Evolutionary conservation across 2,888 invertebrate genomes (phyloP).

Genomic region (Eledone cirrhosa): DNA sequence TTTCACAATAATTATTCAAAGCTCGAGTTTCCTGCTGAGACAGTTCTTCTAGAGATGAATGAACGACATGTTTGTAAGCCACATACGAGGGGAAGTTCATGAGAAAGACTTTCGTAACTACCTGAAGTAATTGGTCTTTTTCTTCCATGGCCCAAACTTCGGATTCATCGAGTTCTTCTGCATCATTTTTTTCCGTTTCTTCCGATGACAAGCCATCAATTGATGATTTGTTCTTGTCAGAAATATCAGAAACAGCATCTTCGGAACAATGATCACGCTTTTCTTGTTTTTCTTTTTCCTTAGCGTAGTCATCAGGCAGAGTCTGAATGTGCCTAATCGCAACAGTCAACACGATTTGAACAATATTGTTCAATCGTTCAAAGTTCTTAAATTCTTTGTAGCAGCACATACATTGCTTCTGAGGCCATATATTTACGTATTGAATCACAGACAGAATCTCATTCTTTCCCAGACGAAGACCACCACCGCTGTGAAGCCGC

Average conservation of each 20-base stretch:
- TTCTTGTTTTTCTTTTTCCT: conserved; percentile 39
- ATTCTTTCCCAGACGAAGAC: conserved; percentile 68
- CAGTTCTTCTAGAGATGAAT: conserved; percentile 82
- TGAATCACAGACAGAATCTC: conserved; percentile 85
- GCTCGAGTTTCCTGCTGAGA: conserved; percentile 84
- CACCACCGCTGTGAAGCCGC: conserved; percentile 53
- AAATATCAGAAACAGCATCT: conserved; percentile 34
- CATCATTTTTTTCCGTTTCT: conserved; percentile 37
- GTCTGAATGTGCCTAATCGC: conserved; percentile 79
- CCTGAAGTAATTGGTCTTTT: conserved; percentile 86
- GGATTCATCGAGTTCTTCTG: conserved; percentile 37
- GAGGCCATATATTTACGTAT: conserved; percentile 89
- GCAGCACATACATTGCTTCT: conserved; percentile 95
- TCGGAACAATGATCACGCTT: conserved; percentile 35
- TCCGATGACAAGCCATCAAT: conserved; percentile 3
- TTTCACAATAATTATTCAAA: conserved; percentile 84
- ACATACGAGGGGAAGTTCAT: conserved; percentile 81
- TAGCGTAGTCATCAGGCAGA: conserved; percentile 54
- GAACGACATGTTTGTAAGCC: conserved; percentile 83
- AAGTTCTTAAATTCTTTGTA: conserved; percentile 91
- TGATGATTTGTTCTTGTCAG: conserved; percentile 30
- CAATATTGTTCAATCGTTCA: conserved; percentile 87
- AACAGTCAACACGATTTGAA: conserved; percentile 85
- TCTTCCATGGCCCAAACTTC: conserved; percentile 80
- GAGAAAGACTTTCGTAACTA: conserved; percentile 87